Evolutionary conservation across 1,140 invertebrate species (phyloP).

Genomic region (Diuraphis noxia): DNA sequence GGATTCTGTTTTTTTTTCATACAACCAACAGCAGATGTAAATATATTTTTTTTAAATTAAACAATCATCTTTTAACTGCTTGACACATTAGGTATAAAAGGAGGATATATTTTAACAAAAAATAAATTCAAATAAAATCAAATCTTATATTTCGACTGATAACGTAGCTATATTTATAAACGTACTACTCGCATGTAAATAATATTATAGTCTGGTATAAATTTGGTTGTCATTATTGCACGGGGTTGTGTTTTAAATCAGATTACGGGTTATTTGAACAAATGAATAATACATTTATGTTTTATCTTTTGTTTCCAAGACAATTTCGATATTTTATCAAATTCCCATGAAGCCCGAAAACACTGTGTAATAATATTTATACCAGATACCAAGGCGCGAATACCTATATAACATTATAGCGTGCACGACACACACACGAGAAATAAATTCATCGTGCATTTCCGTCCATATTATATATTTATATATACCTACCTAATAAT

Average conservation of each 20-base stretch:
- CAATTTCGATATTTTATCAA: not conserved
- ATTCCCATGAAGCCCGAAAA: not conserved
- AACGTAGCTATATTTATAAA: not conserved
- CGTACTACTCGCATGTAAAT: not conserved
- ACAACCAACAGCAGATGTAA: not conserved
- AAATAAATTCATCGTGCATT: not conserved
- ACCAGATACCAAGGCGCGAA: not conserved
- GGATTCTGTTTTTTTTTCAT: not conserved
- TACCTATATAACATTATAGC: not conserved
- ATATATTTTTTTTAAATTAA: not conserved
- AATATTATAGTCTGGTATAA: constrained; percentile 24
- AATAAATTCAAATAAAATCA: constrained; percentile 3
- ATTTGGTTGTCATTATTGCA: constrained; percentile 34
- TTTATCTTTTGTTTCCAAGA: constrained; percentile 23
- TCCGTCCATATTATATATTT: not conserved
- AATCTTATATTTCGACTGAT: not conserved
- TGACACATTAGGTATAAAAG: not conserved
- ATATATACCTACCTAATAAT: not conserved
- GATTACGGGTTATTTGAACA: constrained; percentile 4
- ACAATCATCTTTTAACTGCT: not conserved
- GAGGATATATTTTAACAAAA: not conserved
- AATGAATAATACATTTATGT: constrained; percentile 46
- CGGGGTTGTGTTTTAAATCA: constrained; percentile 12
- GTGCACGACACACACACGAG: not conserved
- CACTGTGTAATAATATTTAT: not conserved